Evolutionary conservation across 2,888 invertebrate species (phyloP).

Genomic region (Drosophila percnosoma): DNA sequence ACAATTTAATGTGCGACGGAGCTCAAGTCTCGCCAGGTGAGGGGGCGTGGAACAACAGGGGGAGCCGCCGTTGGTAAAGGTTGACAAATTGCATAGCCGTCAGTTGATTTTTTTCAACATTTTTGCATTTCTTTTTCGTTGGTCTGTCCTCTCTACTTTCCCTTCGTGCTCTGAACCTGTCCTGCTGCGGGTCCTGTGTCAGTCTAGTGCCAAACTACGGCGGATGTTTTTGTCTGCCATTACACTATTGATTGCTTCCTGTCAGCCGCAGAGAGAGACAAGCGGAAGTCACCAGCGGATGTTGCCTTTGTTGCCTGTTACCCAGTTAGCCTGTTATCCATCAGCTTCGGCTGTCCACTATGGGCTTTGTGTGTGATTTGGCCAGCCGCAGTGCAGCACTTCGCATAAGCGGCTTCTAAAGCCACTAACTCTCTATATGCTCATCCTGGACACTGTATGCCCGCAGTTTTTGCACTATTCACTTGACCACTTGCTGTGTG

Average conservation of each 20-base stretch:
- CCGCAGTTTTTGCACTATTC: constrained; percentile 46
- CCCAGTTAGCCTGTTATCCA: constrained; percentile 28
- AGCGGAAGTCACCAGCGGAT: constrained; percentile 70
- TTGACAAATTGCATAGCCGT: constrained; percentile 67
- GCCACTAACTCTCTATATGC: constrained; percentile 2
- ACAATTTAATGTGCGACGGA: constrained; percentile 19
- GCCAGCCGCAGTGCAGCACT: constrained; percentile 41
- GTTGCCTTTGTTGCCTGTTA: constrained; percentile 56
- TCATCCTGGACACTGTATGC: constrained; percentile 1
- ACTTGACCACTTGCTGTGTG: constrained; percentile 6
- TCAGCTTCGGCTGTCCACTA: constrained; percentile 22
- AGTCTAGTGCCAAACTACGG: constrained; percentile 43
- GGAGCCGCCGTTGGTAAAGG: constrained; percentile 29
- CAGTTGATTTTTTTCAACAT: constrained; percentile 35
- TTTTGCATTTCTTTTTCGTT: constrained; percentile 46
- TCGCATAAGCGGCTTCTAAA: constrained; percentile 46
- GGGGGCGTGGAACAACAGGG: neutral
- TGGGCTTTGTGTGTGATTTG: constrained; percentile 56
- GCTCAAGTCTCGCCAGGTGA: constrained; percentile 2
- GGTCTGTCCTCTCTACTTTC: neutral
- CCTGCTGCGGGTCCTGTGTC: constrained; percentile 18
- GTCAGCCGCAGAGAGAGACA: constrained; percentile 72
- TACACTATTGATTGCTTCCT: constrained; percentile 82
- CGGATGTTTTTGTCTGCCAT: constrained; percentile 76
- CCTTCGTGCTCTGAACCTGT: neutral